Conservation (phyloP, 2,888 invertebrate species). For the Rotaria sp. region DNA sequence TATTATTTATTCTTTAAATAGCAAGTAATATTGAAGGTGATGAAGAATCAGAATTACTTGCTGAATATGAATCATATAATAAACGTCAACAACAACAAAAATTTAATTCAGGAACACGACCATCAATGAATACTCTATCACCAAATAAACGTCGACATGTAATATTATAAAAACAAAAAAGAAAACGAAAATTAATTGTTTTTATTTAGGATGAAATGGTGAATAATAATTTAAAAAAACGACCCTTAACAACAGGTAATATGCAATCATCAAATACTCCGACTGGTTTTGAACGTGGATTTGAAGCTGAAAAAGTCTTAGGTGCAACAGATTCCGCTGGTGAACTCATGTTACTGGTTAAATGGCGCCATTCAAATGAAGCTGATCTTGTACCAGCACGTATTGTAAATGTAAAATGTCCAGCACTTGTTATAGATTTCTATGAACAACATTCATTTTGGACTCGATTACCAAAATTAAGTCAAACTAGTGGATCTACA, state of each 20-base stretch:
- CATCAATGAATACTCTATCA: not conserved
- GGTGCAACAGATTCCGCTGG: slow-evolving; percentile 86
- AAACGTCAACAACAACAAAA: not conserved
- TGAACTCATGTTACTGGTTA: slow-evolving; percentile 85
- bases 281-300: not conserved
- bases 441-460: slow-evolving; percentile 39
- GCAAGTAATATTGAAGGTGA: slow-evolving; percentile 3
- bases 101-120: not conserved
- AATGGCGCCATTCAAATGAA: slow-evolving; percentile 60
- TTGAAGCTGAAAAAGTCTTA: slow-evolving; percentile 67
- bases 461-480: not conserved
- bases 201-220: not conserved
- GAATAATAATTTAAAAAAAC: not conserved
- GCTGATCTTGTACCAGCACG: slow-evolving; percentile 37
- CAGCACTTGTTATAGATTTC: slow-evolving; percentile 37
- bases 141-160: slow-evolving; percentile 12
- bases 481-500: not conserved
- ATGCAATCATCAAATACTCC: not conserved
- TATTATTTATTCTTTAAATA: not conserved
- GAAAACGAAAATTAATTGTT: not conserved
- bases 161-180: not conserved
- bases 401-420: slow-evolving; percentile 33
- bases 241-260: not conserved
- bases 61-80: not conserved
- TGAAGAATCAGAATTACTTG: slow-evolving; percentile 8